Evolutionary conservation across 2,113 vertebrate genomes (phyloP).

Genomic region (Pimephales promelas): DNA sequence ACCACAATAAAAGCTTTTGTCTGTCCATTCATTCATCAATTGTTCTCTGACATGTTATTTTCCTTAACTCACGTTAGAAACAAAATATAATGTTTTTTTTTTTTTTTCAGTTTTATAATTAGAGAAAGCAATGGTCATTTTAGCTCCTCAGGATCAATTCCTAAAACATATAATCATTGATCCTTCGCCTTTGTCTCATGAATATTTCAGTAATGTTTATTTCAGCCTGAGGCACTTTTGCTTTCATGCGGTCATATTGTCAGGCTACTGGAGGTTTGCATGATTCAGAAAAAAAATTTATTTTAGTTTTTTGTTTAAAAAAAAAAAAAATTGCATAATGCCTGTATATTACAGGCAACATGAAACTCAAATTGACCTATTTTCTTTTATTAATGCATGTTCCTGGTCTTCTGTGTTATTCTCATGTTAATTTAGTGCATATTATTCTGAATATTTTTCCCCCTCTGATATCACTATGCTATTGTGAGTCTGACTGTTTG

Average conservation of each 20-base stretch:
- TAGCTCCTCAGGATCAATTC: neutral
- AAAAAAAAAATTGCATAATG: neutral
- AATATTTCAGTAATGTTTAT: slow-evolving; percentile 19
- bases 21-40: neutral
- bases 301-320: neutral
- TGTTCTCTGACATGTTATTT: neutral
- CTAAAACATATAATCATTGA: slow-evolving; percentile 16
- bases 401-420: neutral
- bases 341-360: neutral
- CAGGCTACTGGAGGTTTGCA: neutral
- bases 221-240: slow-evolving; percentile 9
- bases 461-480: neutral
- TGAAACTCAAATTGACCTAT: neutral
- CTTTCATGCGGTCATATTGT: neutral
- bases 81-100: neutral
- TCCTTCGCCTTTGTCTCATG: slow-evolving; percentile 20
- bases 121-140: neutral
- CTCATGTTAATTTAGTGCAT: neutral
- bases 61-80: neutral
- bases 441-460: neutral
- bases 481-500: neutral
- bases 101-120: slow-evolving; percentile 29
- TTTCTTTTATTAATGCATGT: neutral
- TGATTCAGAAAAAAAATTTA: neutral
- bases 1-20: neutral